Evolutionary conservation across 1,140 invertebrate genomes (phyloP).

Genomic region (Metaphire vulgaris): DNA sequence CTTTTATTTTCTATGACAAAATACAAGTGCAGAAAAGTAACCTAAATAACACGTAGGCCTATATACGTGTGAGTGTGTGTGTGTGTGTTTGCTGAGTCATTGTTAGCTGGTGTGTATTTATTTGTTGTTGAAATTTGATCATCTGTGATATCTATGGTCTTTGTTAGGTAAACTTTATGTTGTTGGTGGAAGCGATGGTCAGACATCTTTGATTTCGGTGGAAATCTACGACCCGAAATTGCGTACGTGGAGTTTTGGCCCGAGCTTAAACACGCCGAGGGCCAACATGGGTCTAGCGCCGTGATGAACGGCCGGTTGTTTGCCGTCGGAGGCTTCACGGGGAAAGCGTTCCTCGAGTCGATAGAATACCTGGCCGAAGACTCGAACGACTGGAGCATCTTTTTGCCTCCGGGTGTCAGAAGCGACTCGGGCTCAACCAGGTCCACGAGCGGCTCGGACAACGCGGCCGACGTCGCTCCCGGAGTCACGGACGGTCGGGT

Average conservation of each 20-base stretch:
- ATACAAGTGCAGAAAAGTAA: no score
- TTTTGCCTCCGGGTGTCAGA: slow-evolving; percentile 30
- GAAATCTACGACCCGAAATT: slow-evolving; percentile 75
- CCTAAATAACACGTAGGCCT: no score
- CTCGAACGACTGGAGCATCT: slow-evolving; percentile 40
- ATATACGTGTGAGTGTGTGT: no score
- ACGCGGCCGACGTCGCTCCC: no score
- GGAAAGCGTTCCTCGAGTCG: slow-evolving; percentile 71
- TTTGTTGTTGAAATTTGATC: no score
- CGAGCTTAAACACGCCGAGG: slow-evolving; percentile 75
- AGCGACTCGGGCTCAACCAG: no score
- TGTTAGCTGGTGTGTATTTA: no score
- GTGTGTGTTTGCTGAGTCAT: no score
- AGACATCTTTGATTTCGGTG: slow-evolving; percentile 64
- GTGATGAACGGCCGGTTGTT: slow-evolving; percentile 61
- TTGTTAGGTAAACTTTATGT: slow-evolving; percentile 56
- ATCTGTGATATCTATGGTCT: no score
- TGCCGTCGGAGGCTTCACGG: slow-evolving; percentile 79
- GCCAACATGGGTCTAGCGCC: slow-evolving; percentile 82
- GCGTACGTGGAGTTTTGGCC: slow-evolving; percentile 71
- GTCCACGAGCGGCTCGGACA: no score
- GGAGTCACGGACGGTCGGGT: no score
- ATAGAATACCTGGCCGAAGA: slow-evolving; percentile 59
- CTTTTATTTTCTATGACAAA: no score
- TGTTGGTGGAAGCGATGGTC: slow-evolving; percentile 55